Base-by-base conservation (phyloP, 2,113 vertebrate species). In the Platysternon megacephalum region DNA sequence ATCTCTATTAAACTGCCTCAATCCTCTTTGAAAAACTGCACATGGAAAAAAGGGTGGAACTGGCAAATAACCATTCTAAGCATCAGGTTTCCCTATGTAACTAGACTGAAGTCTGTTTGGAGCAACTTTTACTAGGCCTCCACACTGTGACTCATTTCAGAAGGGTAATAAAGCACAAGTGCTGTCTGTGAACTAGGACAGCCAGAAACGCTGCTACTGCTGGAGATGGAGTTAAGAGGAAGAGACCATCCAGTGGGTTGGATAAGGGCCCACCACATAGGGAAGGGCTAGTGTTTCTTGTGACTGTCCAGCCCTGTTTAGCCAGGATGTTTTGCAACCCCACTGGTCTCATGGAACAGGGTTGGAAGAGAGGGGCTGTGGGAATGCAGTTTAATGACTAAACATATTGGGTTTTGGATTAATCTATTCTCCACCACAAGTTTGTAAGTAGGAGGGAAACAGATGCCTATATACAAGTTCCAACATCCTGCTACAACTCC, bases 191-290 rank as follows among this genome's bases (percentile, higher is more conserved):
- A 42, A 42, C 80, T 0, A 55, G 39, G 9, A 81, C 26, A 85
- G 44, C 2, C 2, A 3, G 5, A 22, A 5, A 10, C 26, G 8
- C 0, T 2, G 12, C 6, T 91, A 5, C 3, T 56, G 29, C 1
- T 49, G 44, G 61, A 65, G 5, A 0, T 3, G 0, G 28, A 44
- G 2, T n/a, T 46, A 35, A 79, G 26, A 2, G 4, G 78, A 2
- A 86, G 16, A 29, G 14, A 16, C 78, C 56, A 53, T 48, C 24
- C 79, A 80, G 82, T 6, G 2, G 53, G 19, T 11, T 42, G 28
- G 29, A 65, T 48, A 85, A 88, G 61, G 2, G 2, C 21, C 21
- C 68, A 74, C 39, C n/a, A 74, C 68, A 42, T 12, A 76, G 21
- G 72, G 39, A 76, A 16, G 32, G 32, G 1, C 1, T 24, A 29